Conservation (phyloP, 2,888 invertebrate species). For the Panzeria rudis region DNA sequence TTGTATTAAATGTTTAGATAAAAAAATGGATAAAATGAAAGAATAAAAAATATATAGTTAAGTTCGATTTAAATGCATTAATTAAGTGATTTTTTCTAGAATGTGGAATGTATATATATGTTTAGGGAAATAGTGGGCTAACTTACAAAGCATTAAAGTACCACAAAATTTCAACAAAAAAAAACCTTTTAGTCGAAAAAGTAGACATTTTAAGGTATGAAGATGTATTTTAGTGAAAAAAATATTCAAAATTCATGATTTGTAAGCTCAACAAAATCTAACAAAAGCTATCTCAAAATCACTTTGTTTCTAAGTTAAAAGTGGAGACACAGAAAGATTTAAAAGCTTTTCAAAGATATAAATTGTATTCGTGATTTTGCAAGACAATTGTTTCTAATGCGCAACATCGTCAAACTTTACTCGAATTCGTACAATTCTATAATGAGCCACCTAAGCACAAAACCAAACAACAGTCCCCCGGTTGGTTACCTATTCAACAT, state of each 20-base stretch:
- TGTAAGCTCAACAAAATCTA: no score
- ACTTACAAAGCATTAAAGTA: no score
- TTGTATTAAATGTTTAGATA: constrained; percentile 43
- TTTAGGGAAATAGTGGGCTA: no score
- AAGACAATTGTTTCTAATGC: neutral
- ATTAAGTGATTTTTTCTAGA: neutral
- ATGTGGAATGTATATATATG: no score
- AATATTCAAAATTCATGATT: no score
- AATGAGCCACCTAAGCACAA: neutral
- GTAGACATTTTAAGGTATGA: no score
- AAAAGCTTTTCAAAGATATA: neutral
- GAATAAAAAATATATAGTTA: neutral
- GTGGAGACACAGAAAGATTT: neutral
- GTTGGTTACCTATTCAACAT: neutral
- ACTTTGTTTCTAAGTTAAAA: no score
- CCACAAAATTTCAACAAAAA: no score
- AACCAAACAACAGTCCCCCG: neutral
- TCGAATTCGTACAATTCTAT: neutral
- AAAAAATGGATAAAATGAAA: constrained; percentile 24
- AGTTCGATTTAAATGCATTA: neutral
- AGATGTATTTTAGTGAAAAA: no score
- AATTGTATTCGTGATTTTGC: neutral
- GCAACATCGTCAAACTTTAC: neutral
- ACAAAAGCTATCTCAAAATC: no score
- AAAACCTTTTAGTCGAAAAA: no score